Evolutionary conservation across 2,888 invertebrate species (phyloP), one percentile per base, ranked within the genome.

Genomic region (Ectemnius cavifrons): DNA sequence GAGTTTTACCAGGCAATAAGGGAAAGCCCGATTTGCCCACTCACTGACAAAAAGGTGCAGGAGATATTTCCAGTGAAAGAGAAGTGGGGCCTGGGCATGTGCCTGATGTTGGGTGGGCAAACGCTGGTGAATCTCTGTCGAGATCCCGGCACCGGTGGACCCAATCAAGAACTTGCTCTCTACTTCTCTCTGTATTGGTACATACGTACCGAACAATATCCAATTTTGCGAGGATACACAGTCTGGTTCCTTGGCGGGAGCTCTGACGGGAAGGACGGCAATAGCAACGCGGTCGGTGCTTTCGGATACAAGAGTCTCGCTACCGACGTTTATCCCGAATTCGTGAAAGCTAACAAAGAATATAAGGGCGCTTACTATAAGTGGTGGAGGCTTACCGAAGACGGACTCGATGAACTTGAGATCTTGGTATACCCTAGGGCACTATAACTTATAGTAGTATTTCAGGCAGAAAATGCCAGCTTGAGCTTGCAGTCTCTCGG

Each of bases 91-190:
- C 68, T 84, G n/a, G 86, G 87, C 5, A 61, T 93, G 52, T 93
- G 93, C 78, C 82, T 94, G 3, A 84, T 95, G 18, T 89, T 92
- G 71, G 94, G 94, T 0, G 95, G 95, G 4, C 94, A 94, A 87
- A 93, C 94, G 0, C 93, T 92, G 0, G 94, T 94, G 2, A 88
- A 88, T 37, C 92, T 94, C 18, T 92, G 91, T 2, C 92, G 91
- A 0, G 76, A 74, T 8, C 58, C 69, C 4, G 94, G 94, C 1
- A 87, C 86, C 66, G 94, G 94, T 28, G 95, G 95, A 1, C 91
- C 95, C 13, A 94, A 94, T 90, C 94, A 94, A 85, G 94, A 95
- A 89, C 91, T 94, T 85, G 93, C 92, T 0, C 87, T 95, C n/a
- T 86, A 84, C 58, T 88, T 88, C 76, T 87, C 88, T 2, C 71